These are phyloP conservation scores for Gyps fulvus DNA, from an alignment of 2,113 vertebrate genomes.

Conservation along the genomic window DNA sequence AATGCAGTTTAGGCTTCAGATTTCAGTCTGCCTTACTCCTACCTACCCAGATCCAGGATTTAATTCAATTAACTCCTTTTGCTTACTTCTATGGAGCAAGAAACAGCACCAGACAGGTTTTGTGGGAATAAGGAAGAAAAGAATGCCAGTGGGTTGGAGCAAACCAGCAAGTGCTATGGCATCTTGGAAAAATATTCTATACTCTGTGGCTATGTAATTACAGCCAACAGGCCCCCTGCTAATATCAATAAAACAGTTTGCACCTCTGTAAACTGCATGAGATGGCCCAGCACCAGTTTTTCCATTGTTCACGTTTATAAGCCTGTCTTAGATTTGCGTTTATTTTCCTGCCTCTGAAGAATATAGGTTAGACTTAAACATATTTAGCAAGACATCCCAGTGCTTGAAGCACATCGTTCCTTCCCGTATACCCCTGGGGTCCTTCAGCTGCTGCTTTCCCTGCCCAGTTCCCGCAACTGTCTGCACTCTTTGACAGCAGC, in stretches of 20 bases:
- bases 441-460: background rate
- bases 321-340: background rate
- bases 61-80: background rate
- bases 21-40: background rate
- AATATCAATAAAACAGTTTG: background rate
- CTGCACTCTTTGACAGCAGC: background rate
- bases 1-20: background rate
- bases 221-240: background rate
- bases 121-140: background rate
- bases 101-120: rapidly evolving
- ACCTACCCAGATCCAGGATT: background rate
- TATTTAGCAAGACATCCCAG: background rate
- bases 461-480: background rate
- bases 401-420: too few relatives aligned
- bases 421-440: background rate
- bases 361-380: rapidly evolving
- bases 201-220: background rate
- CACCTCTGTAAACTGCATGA: background rate
- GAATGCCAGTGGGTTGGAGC: background rate
- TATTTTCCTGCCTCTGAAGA: background rate
- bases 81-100: background rate
- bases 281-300: background rate
- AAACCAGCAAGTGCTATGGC: background rate
- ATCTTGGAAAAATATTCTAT: background rate
- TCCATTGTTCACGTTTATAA: background rate